Conservation (phyloP, 2,888 invertebrate species). For the Alsophila aescularia region DNA sequence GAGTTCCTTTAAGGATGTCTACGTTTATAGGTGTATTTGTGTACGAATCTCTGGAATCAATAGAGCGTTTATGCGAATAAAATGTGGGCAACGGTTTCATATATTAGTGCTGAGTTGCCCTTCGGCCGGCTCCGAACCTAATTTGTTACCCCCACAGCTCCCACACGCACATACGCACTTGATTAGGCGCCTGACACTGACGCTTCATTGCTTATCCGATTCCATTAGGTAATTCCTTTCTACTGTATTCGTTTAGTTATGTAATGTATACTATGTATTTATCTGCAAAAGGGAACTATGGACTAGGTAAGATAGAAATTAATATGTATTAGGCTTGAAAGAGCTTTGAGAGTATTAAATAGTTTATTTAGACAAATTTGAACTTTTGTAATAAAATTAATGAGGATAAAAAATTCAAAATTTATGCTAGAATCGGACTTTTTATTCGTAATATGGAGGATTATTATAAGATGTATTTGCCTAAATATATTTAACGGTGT, state of each 20-base stretch:
- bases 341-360: too few relatives aligned
- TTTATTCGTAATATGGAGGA: too few relatives aligned
- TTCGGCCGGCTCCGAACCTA: slow-evolving; percentile 47
- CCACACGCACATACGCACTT: slow-evolving; percentile 49
- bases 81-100: slow-evolving; percentile 21
- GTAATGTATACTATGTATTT: slow-evolving; percentile 2
- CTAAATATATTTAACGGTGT: neutral
- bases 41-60: slow-evolving; percentile 25
- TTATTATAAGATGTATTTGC: too few relatives aligned
- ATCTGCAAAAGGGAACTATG: neutral
- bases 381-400: too few relatives aligned
- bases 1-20: slow-evolving; percentile 50
- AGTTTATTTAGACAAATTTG: too few relatives aligned
- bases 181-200: slow-evolving; percentile 57
- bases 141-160: slow-evolving; percentile 55
- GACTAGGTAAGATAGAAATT: neutral
- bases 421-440: too few relatives aligned
- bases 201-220: slow-evolving; percentile 42
- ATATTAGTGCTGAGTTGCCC: slow-evolving; percentile 40
- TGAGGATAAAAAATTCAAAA: too few relatives aligned
- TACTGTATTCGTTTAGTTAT: slow-evolving; percentile 23
- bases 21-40: slow-evolving; percentile 35
- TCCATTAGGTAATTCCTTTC: slow-evolving; percentile 31
- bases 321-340: too few relatives aligned
- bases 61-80: slow-evolving; percentile 23